These are phyloP conservation scores for Barypeithes pellucidus DNA, from an alignment of 2,888 invertebrate genomes.

Conservation along the genomic window DNA sequence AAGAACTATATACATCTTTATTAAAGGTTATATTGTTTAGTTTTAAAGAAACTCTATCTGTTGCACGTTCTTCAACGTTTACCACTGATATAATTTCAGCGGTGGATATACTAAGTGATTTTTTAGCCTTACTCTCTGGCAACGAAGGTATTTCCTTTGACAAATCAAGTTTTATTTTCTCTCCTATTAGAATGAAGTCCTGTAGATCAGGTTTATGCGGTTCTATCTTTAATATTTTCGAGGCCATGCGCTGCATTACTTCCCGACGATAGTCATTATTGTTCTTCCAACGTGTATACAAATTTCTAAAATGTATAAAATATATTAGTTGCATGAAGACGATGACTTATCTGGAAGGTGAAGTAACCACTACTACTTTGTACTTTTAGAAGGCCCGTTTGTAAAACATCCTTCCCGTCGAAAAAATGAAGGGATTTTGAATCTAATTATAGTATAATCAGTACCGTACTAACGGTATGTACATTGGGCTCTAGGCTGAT, in stretches of 20 bases:
- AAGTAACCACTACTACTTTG: too few species aligned
- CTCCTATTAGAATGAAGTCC: conserved; percentile 63
- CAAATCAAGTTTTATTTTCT: conserved; percentile 32
- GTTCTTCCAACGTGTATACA: conserved; percentile 60
- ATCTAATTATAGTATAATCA: too few species aligned
- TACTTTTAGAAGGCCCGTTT: too few species aligned
- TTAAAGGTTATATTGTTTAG: conserved; percentile 48
- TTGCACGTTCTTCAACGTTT: conserved; percentile 2
- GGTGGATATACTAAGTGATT: neutral
- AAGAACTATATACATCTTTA: neutral
- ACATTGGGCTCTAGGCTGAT: too few species aligned
- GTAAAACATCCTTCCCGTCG: too few species aligned
- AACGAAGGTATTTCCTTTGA: neutral
- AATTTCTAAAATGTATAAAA: conserved; percentile 48
- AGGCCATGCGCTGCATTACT: conserved; percentile 55
- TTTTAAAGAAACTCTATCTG: conserved; percentile 41
- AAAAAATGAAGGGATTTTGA: too few species aligned
- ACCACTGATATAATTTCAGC: neutral
- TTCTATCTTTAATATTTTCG: conserved; percentile 59
- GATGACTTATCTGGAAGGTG: too few species aligned
- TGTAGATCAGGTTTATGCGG: conserved; percentile 62
- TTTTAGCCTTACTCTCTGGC: neutral
- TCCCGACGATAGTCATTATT: conserved; percentile 60
- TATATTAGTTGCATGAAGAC: too few species aligned
- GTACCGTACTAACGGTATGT: too few species aligned